Percentiles rank a stretch among this genome's conserved stretches.
phyloP scores from a whole-genome alignment of 2,797 vertebrate genomes.

The Echeneis naucrates region DNA sequence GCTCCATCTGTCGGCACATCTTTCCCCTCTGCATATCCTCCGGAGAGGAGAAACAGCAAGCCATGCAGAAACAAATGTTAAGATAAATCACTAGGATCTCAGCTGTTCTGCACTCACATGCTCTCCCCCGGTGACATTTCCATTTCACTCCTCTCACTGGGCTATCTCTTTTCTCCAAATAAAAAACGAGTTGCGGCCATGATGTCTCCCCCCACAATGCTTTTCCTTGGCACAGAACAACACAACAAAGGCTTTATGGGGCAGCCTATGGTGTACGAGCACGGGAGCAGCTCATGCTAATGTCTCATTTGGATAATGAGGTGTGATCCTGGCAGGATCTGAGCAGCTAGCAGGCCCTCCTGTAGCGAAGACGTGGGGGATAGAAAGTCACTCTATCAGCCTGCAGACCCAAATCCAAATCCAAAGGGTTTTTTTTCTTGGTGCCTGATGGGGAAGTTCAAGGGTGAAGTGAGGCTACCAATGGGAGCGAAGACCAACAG shows the following conservation, averaged over 20 bases:
- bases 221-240: slow-evolving; percentile 49
- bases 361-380: slow-evolving; percentile 45
- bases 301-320: slow-evolving; percentile 86
- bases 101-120: slow-evolving; percentile 67
- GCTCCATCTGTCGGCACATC: slow-evolving; percentile 77
- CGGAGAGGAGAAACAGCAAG: slow-evolving; percentile 75
- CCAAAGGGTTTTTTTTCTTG: slow-evolving; percentile 22
- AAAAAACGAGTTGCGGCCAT: slow-evolving; percentile 50
- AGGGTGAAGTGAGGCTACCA: slow-evolving; percentile 28
- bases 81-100: slow-evolving; percentile 79
- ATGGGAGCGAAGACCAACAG: slow-evolving; percentile 12
- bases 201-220: slow-evolving; percentile 43
- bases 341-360: slow-evolving; percentile 59
- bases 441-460: slow-evolving; percentile 35
- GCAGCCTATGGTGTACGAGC: slow-evolving; percentile 46
- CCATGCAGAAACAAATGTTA: slow-evolving; percentile 79
- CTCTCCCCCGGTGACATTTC: slow-evolving; percentile 75
- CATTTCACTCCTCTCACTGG: slow-evolving; percentile 71
- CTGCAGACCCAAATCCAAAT: slow-evolving; percentile 26
- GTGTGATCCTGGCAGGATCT: slow-evolving; percentile 72
- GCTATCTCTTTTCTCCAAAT: slow-evolving; percentile 46
- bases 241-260: slow-evolving; percentile 61
- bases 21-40: slow-evolving; percentile 68
- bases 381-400: slow-evolving; percentile 45
- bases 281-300: slow-evolving; percentile 73